Evolutionary conservation across 2,888 invertebrate genomes (phyloP), one percentile per base, ranked within the genome.

Genomic region (Dorcus parallelipipedus): DNA sequence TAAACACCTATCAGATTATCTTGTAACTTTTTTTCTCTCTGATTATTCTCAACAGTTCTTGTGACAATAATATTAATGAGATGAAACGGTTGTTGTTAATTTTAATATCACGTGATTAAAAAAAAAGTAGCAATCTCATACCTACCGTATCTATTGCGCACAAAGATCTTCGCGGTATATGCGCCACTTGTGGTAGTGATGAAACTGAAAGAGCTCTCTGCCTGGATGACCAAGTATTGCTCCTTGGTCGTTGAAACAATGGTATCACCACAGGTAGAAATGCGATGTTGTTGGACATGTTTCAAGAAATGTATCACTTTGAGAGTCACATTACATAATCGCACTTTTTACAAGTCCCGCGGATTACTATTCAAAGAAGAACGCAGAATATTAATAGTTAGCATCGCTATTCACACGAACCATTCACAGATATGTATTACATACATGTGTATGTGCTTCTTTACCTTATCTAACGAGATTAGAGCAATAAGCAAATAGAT

Each of bases 201-300:
- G 59, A 40, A 9, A 61, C 58, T 26, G 63, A 56, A 38, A 53
- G 49, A n/a, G 58, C 51, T 45, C 56, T 58, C 45, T 49, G 54
- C 42, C 59, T 57, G 38, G 50, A 43, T 6, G 60, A 49, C 65
- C 65, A 65, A 40, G 65, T 65, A 50, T 63, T 65, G 49, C 65
- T 65, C 53, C 65, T 62, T 59, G 56, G 65, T 54, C 65, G 54
- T 17, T 62, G 58, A 52, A 59, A 49, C 3, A 48, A 49, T 17
- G 56, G 58, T 54, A 56, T 55, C 14, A 47, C 38, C 26, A 10
- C 10, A 9, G 7, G 10, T 49, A 43, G 47, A 8, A 52, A 42
- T 23, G 49, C 23, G 8, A 45, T 41, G 17, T 38, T 43, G 10
- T 41, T 52, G 41, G 58, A 58, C 61, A 61, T 61, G 33, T 42